Percentiles rank a stretch among this genome's conserved stretches.
phyloP scores from a whole-genome alignment of 2,888 invertebrate species.

The Apotomis capreana region DNA sequence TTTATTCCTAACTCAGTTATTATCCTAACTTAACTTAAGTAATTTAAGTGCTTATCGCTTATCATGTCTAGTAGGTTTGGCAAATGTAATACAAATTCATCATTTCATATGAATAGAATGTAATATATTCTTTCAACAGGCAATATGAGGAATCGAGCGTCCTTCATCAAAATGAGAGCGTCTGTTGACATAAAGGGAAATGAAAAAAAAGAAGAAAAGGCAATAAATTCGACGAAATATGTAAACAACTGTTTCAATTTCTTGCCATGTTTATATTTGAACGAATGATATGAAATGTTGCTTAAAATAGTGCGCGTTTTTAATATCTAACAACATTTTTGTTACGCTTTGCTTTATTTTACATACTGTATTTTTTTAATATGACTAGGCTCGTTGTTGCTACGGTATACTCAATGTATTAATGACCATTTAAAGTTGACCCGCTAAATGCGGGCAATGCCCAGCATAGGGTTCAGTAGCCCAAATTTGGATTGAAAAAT shows the following conservation, averaged over 20 bases:
- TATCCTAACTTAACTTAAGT: too few relatives aligned
- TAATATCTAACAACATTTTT: not conserved
- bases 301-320: not conserved
- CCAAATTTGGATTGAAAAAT: too few relatives aligned
- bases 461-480: too few relatives aligned
- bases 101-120: conserved; percentile 18
- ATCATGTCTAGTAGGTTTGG: too few relatives aligned
- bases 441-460: too few relatives aligned
- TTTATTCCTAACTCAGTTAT: too few relatives aligned
- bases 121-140: conserved; percentile 31
- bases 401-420: too few relatives aligned
- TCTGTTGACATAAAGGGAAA: conserved; percentile 45
- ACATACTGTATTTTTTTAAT: too few relatives aligned
- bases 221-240: conserved; percentile 33
- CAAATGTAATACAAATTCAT: conserved; percentile 2
- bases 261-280: conserved; percentile 26
- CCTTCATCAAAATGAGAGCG: conserved; percentile 42
- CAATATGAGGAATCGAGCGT: conserved; percentile 35
- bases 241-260: conserved; percentile 36
- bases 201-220: conserved; percentile 36
- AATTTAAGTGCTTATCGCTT: too few relatives aligned
- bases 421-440: too few relatives aligned
- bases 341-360: too few relatives aligned
- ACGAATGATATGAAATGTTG: not conserved
- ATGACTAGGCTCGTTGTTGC: too few relatives aligned